phyloP scores from a whole-genome alignment of 2,113 vertebrate species.

The Dipodomys ordii region DNA sequence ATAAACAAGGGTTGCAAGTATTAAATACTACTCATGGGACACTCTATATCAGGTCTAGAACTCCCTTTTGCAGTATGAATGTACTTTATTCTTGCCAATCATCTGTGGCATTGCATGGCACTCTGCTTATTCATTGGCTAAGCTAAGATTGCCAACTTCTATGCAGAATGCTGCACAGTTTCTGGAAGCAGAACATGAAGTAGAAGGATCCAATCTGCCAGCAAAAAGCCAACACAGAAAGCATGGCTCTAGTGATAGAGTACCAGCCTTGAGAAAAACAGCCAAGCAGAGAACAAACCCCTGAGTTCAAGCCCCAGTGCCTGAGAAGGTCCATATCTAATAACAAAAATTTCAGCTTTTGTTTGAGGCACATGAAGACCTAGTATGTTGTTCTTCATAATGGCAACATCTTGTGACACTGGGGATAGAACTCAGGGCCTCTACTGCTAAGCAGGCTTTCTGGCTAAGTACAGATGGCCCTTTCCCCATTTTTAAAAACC shows the following conservation, averaged over 20 bases:
- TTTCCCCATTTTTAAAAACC: background rate
- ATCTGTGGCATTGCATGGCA: rapidly evolving
- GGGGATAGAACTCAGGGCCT: too few relatives aligned
- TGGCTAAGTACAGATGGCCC: too few relatives aligned
- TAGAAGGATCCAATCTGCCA: background rate
- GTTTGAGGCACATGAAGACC: background rate
- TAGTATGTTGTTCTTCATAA: rapidly evolving
- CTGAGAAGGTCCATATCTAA: constrained; percentile 20
- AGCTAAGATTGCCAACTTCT: background rate
- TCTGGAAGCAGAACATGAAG: background rate
- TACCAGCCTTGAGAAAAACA: too few relatives aligned
- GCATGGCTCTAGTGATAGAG: too few relatives aligned
- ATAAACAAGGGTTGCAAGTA: background rate
- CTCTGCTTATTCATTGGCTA: background rate
- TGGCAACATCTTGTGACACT: too few relatives aligned
- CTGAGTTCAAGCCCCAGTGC: too few relatives aligned
- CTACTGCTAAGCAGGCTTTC: too few relatives aligned
- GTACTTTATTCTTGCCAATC: background rate
- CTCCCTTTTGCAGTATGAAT: background rate
- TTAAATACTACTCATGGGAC: rapidly evolving
- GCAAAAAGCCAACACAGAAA: too few relatives aligned
- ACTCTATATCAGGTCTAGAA: background rate
- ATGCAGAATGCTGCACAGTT: background rate
- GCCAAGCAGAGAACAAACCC: too few relatives aligned
- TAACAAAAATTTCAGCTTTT: background rate